Conservation (phyloP, 2,113 vertebrate species). For the Atherinomorus stipes region DNA sequence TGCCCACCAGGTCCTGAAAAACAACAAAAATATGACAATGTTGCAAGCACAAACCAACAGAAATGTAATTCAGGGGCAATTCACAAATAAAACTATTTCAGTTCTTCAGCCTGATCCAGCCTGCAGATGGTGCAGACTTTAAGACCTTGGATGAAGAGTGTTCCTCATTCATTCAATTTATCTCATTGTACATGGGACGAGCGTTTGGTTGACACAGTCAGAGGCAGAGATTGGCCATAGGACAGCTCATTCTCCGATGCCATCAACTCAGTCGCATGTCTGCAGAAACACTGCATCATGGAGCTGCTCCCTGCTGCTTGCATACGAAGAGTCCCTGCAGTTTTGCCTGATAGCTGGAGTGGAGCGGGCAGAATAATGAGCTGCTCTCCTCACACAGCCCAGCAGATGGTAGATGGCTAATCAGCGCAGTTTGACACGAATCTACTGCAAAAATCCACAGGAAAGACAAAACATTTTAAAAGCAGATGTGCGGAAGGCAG, state of each 20-base stretch:
- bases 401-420: slow-evolving; percentile 73
- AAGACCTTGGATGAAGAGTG: slow-evolving; percentile 8
- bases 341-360: slow-evolving; percentile 57
- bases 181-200: slow-evolving; percentile 24
- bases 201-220: slow-evolving; percentile 29
- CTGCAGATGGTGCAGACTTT: neutral
- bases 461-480: slow-evolving; percentile 52
- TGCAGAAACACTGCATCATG: slow-evolving; percentile 44
- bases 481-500: slow-evolving; percentile 23
- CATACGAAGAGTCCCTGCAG: slow-evolving; percentile 50
- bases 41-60: slow-evolving; percentile 8
- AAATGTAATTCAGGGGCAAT: neutral
- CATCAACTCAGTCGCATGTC: slow-evolving; percentile 43
- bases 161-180: slow-evolving; percentile 8
- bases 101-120: neutral
- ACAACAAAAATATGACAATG: slow-evolving; percentile 21
- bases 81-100: neutral
- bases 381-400: slow-evolving; percentile 46
- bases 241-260: slow-evolving; percentile 58
- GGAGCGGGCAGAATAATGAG: slow-evolving; percentile 66
- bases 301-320: slow-evolving; percentile 53
- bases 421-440: slow-evolving; percentile 52
- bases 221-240: slow-evolving; percentile 38
- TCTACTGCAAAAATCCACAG: slow-evolving; percentile 48
- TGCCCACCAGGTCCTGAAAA: slow-evolving; percentile 95